Evolutionary conservation across 2,888 invertebrate species (phyloP).

Genomic region (Notodonta ziczac): DNA sequence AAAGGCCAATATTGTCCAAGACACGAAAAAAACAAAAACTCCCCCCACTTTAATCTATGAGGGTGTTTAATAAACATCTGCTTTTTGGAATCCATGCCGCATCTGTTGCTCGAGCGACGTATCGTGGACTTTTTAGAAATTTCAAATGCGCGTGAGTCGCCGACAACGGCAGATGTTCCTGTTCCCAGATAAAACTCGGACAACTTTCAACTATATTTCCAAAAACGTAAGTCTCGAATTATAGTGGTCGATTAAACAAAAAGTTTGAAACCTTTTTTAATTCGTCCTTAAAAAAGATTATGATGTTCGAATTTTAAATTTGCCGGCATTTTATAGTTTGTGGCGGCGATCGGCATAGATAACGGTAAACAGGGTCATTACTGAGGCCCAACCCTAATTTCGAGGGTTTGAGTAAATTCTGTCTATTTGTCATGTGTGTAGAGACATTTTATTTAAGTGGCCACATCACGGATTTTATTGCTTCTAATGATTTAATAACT

Average conservation of each 20-base stretch:
- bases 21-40: conserved; percentile 75
- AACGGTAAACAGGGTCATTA: conserved; percentile 78
- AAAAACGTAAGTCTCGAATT: neutral
- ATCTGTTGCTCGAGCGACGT: conserved; percentile 71
- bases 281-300: conserved; percentile 65
- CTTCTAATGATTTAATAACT: conserved; percentile 69
- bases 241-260: conserved; percentile 22
- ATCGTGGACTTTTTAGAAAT: conserved; percentile 71
- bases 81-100: conserved; percentile 81
- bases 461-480: conserved; percentile 66
- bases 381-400: conserved; percentile 66
- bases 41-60: conserved; percentile 77
- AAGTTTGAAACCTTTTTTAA: conserved; percentile 47
- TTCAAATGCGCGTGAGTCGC: conserved; percentile 77
- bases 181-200: conserved; percentile 33
- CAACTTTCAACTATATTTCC: conserved; percentile 35
- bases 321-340: conserved; percentile 67
- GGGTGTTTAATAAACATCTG: conserved; percentile 82
- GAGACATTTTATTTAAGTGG: conserved; percentile 57
- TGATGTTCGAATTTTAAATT: conserved; percentile 80
- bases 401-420: conserved; percentile 61
- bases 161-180: conserved; percentile 76
- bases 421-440: conserved; percentile 71
- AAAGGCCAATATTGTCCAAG: conserved; percentile 72
- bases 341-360: conserved; percentile 73